phyloP scores from a whole-genome alignment of 2,797 vertebrate species.

The Schizopygopsis malacanthus region DNA sequence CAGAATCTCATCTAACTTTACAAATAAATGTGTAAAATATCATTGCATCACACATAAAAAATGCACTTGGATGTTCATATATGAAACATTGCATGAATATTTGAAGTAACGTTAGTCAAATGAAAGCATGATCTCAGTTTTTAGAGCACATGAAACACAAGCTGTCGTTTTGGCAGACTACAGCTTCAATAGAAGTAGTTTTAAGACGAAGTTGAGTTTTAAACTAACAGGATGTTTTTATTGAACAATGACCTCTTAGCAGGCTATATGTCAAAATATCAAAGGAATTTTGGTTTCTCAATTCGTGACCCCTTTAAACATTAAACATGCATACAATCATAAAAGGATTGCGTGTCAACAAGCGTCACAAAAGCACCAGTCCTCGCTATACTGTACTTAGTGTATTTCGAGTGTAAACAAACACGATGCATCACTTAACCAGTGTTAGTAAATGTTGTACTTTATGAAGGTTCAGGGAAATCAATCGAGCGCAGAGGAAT shows the following conservation, averaged over 20 bases:
- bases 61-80: not conserved
- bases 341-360: not conserved
- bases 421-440: not conserved
- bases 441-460: slow-evolving; percentile 16
- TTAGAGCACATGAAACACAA: not conserved
- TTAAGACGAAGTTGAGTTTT: not conserved
- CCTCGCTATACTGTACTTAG: not conserved
- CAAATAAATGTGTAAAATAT: not conserved
- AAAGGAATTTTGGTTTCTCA: not conserved
- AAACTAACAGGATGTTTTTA: not conserved
- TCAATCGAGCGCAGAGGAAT: slow-evolving; percentile 54
- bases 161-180: not conserved
- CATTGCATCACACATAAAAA: not conserved
- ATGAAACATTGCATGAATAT: not conserved
- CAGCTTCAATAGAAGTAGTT: too few relatives aligned
- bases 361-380: not conserved
- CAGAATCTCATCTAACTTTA: not conserved
- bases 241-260: not conserved
- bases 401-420: not conserved
- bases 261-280: not conserved
- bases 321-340: not conserved
- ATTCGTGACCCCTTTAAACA: not conserved
- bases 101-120: not conserved
- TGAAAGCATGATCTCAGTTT: not conserved
- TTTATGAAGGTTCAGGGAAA: slow-evolving; percentile 26